phyloP scores from a whole-genome alignment of 37 sponge, comb jelly and placozoan genomes.

The Halichondria panicea region DNA sequence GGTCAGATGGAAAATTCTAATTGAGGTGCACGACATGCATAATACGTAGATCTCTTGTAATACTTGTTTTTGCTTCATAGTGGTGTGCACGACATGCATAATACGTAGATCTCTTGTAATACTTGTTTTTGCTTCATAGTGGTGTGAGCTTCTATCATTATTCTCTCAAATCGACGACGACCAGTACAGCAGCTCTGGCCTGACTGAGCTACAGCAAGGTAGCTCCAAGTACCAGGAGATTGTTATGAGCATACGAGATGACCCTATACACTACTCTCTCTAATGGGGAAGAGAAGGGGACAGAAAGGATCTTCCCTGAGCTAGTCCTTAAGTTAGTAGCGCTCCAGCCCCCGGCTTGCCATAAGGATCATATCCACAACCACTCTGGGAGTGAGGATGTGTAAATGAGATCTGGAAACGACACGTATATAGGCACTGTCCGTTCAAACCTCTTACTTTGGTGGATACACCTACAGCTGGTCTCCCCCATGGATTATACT shows the following conservation, averaged over 20 bases:
- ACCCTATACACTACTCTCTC: slow-evolving; percentile 51
- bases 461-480: slow-evolving; percentile 45
- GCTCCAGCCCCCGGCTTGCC: slow-evolving; percentile 67
- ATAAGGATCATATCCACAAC: slow-evolving; percentile 33
- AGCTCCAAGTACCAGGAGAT: slow-evolving; percentile 49
- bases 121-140: slow-evolving; percentile 34
- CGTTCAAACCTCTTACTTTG: slow-evolving; percentile 15
- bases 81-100: slow-evolving; percentile 47
- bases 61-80: slow-evolving; percentile 29
- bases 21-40: too few species aligned
- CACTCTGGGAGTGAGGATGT: too few species aligned
- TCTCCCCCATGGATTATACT: slow-evolving; percentile 62
- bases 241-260: slow-evolving; percentile 33
- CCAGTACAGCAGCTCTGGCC: not conserved
- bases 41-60: not conserved
- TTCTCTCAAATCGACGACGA: slow-evolving; percentile 3
- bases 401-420: slow-evolving; percentile 14
- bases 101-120: too few species aligned
- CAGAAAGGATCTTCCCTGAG: slow-evolving; percentile 60
- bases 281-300: slow-evolving; percentile 63
- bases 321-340: slow-evolving; percentile 34
- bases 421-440: too few species aligned
- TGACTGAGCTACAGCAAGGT: slow-evolving; percentile 47
- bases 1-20: too few species aligned
- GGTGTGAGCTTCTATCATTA: slow-evolving; percentile 45